Percentiles rank a stretch among this genome's conserved stretches.
Conservation (phyloP, 2,113 vertebrate species). For the Neogale vison region DNA sequence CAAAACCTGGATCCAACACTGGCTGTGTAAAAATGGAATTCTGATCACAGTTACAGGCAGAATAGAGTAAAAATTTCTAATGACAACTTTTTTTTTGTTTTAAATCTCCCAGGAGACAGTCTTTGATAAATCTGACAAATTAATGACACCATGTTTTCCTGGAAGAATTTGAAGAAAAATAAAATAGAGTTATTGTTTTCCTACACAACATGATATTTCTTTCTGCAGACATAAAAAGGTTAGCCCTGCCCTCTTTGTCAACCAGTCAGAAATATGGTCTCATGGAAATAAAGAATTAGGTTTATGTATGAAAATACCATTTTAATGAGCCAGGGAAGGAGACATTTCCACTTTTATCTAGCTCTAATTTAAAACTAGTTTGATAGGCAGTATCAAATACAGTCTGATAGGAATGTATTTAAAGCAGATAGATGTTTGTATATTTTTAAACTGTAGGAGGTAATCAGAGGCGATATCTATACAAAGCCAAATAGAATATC, state of each 20-base stretch:
- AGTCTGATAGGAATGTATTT: not conserved
- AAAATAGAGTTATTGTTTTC: not conserved
- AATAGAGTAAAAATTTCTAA: not conserved
- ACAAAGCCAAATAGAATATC: not conserved
- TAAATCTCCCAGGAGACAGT: not conserved
- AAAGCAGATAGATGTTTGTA: not conserved
- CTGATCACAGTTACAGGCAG: not conserved
- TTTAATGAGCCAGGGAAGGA: not conserved
- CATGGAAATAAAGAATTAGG: not conserved
- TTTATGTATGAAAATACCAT: not conserved
- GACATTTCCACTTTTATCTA: not conserved
- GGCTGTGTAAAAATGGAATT: not conserved
- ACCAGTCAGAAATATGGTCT: not conserved
- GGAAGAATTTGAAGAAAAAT: not conserved
- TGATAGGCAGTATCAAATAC: not conserved
- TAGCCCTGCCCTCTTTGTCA: not conserved
- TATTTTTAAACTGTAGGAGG: slow-evolving; percentile 4
- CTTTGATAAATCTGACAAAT: slow-evolving; percentile 14
- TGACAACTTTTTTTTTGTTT: not conserved
- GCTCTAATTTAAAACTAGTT: not conserved
- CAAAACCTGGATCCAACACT: not conserved
- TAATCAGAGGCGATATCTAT: not conserved
- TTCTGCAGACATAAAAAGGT: not conserved
- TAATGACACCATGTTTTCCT: not conserved
- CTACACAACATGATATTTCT: not conserved